Evolutionary conservation across 2,797 vertebrate species (phyloP), one percentile per base, ranked within the genome.

Genomic region (Paguma larvata): DNA sequence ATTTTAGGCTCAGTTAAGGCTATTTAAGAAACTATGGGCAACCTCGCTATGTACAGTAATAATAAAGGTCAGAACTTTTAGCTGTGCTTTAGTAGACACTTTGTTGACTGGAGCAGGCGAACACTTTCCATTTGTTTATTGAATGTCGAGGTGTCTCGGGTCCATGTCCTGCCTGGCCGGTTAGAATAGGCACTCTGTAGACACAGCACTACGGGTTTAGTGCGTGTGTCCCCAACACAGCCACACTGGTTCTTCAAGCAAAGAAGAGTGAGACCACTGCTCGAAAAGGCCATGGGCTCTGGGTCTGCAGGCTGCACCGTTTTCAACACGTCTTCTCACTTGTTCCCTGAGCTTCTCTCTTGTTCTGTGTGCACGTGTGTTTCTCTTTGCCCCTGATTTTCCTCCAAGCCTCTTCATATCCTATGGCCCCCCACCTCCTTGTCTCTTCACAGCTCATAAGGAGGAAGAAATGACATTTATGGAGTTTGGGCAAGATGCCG

Each of bases 331-430:
- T 41, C 38, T 77, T 1, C 23, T n/a, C 30, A 62, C 16, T 46
- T 7, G 1, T 72, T 18, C 9, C 44, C 44, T 48, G 38, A 41
- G 10, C 27, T 18, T 46, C 41, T 48, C 94, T 91, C 34, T 96
- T 91, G 94, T 80, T 91, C 19, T 90, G 77, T 94, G 38, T 91
- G 2, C 94, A 79, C 96, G n/a, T 94, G 0, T 67, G 51, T 30
- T 7, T 32, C 7, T 48, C 1, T 32, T n/a, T 77, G 80, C 78
- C 79, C 32, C 1, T 53, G n/a, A 2, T 32, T 51, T 92, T 59
- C 38, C 18, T 16, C 18, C 34, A 23, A 34, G 14, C 10, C n/a
- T 82, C 48, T 8, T 1, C n/a, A 13, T 44, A 19, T 68, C 18
- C 41, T 48, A 15, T 4, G 10, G 30, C 27, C 23, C 34, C 48